Conservation (phyloP, 2,113 vertebrate species). For the Struthidea cinerea region DNA sequence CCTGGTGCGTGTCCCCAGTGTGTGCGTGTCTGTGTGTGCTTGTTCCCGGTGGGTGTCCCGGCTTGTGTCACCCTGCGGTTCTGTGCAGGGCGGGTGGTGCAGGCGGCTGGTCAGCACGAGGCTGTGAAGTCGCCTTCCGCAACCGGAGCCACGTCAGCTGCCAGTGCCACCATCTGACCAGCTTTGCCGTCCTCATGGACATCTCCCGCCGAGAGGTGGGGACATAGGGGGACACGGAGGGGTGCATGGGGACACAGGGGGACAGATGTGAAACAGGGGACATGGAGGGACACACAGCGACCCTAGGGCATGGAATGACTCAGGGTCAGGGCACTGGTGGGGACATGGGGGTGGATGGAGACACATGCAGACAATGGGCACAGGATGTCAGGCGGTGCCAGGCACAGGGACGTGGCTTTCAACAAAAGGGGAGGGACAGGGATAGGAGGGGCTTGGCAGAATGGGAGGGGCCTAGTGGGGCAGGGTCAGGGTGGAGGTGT, state of each 20-base stretch:
- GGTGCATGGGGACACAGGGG: neutral
- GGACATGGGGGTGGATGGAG: neutral
- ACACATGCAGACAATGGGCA: neutral
- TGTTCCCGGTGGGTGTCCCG: accelerated
- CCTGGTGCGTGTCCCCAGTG: neutral
- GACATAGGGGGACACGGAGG: neutral
- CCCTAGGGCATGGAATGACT: neutral
- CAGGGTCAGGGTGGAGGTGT: too few relatives aligned
- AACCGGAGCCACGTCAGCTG: constrained; percentile 93
- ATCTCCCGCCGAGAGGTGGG: constrained; percentile 87
- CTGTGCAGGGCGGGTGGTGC: constrained; percentile 27
- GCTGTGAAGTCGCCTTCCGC: constrained; percentile 89
- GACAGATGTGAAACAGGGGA: neutral
- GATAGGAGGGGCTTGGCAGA: neutral
- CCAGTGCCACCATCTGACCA: constrained; percentile 93
- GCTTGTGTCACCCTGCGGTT: neutral
- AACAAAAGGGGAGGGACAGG: neutral
- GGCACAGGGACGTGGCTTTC: neutral
- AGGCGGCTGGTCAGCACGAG: constrained; percentile 89
- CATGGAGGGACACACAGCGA: neutral
- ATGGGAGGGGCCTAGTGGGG: neutral
- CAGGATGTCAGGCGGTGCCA: neutral
- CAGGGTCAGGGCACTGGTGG: neutral
- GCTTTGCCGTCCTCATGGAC: constrained; percentile 94
- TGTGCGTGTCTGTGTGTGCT: neutral